Evolutionary conservation across 2,888 invertebrate genomes (phyloP).

Genomic region (Pseudococcus jackbeardsleyi): DNA sequence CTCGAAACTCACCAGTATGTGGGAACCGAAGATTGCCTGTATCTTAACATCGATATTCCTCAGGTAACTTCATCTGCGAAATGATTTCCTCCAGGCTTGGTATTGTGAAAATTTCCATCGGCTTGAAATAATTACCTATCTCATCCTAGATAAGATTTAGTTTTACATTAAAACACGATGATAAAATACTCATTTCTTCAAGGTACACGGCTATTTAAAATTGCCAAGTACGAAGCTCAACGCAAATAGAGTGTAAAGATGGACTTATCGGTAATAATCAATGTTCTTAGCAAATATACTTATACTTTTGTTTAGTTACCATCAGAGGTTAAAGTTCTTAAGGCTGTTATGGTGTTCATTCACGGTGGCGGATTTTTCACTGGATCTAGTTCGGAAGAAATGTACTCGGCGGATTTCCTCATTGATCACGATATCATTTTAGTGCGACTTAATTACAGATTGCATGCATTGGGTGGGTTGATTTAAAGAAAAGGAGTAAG

Average conservation of each 20-base stretch:
- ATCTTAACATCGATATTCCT: constrained; percentile 70
- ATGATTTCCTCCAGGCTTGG: not conserved
- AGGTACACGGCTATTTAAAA: not conserved
- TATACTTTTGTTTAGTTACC: not conserved
- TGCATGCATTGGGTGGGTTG: constrained; percentile 75
- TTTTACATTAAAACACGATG: not conserved
- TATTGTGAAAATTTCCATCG: not conserved
- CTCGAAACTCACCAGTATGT: not conserved
- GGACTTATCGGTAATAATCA: not conserved
- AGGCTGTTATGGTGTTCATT: constrained; percentile 82
- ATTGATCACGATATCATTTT: constrained; percentile 78
- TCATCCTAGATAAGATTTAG: not conserved
- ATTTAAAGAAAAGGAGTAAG: not conserved
- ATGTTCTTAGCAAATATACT: not conserved
- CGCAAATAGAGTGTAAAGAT: not conserved
- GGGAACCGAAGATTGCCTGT: constrained; percentile 74
- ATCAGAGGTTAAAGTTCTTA: constrained; percentile 66
- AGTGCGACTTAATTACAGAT: constrained; percentile 81
- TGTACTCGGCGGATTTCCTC: constrained; percentile 78
- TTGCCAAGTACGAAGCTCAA: not conserved
- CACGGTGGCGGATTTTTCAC: constrained; percentile 83
- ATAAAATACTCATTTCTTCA: not conserved
- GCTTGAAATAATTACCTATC: not conserved
- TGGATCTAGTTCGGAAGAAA: constrained; percentile 76
- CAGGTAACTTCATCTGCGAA: not conserved